Evolutionary conservation across 2,888 invertebrate genomes (phyloP), one percentile per base, ranked within the genome.

Genomic region (Spicauda simplicius): DNA sequence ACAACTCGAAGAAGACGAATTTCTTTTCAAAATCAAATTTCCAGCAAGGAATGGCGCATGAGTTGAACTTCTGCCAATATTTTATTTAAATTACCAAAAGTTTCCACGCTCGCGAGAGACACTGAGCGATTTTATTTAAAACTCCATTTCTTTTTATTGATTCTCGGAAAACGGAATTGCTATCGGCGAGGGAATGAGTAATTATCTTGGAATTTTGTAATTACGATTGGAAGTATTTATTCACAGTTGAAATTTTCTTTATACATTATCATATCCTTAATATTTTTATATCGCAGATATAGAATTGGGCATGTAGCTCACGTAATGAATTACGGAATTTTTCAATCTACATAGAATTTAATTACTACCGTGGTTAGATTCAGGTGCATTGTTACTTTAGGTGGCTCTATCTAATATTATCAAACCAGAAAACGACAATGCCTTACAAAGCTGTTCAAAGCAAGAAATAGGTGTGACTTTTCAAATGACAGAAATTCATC

Each of bases 51-150:
- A 80, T 82, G 83, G 81, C 76, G 79, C 76, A 79, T 76, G 81
- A 82, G 80, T 84, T 84, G 84, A 84, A 84, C 83, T 84, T 79
- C 72, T 80, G 85, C 86, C 85, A 86, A 86, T 86, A 86, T 85
- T 83, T 85, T 87, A 86, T 86, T 86, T 83, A 85, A 85, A 85
- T 86, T 76, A 71, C 77, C 75, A 52, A 80, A 85, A 84, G 76
- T 86, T 86, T 82, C 72, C 59, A 66, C 76, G 78, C 75, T 76
- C 73, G 73, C 71, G 69, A 76, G 78, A 79, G 81, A 81, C 80
- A 80, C 74, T 78, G 76, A 78, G 77, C 71, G 74, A 71, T 80
- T 83, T 80, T 78, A 76, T 79, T 79, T 75, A 73, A 75, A 75
- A 75, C 70, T 71, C 71, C 54, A 69, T 68, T 68, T 66, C 54